Base-by-base conservation (phyloP, 2,888 invertebrate genomes). In the Alentia gelatinosa region DNA sequence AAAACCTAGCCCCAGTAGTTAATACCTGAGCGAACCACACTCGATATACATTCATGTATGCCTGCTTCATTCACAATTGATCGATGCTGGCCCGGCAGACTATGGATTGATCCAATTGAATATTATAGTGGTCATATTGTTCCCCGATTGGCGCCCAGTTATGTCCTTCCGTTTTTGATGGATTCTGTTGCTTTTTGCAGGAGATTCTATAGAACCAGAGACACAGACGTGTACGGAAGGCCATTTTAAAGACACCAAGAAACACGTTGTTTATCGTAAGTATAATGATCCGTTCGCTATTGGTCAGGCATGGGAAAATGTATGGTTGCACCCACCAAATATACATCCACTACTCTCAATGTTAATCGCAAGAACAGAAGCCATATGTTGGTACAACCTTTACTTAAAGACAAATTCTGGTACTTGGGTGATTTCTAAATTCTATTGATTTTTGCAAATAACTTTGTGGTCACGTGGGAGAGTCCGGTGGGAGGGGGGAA, bases 201-300 rank as follows among this genome's bases (percentile, higher is more conserved):
- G 86, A 5, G 86, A 42, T 26, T 42, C 7, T 26, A 50, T 86
- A 26, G 86, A 86, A 15, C 50, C 86, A 5, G 86, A 86, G 35
- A 15, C 26, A 42, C 23, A 37, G 42, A 47, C 12, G 9, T 86
- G 86, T 47, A 86, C 86, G 9, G 30, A 50, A 7, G 19, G 30
- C 26, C 86, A 86, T 26, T 86, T 86, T 30, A 86, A 86, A 30
- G 86, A 86, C 33, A 47, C 40, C 30, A 50, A 35, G 26, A 86
- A 86, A 50, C 86, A 86, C 30, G 86, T 86, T 26, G 30, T 86
- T 19, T 86, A 47, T 47, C 86, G 86, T 86, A 42, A 86, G 86
- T 86, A 56, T 56, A n/a, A n/a, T n/a, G n/a, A n/a, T n/a, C n/a
- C n/a, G n/a, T n/a, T n/a, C n/a, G n/a, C n/a, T n/a, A n/a, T n/a